Conservation (phyloP, 2,888 invertebrate genomes). For the Yponomeuta plumbellus region DNA sequence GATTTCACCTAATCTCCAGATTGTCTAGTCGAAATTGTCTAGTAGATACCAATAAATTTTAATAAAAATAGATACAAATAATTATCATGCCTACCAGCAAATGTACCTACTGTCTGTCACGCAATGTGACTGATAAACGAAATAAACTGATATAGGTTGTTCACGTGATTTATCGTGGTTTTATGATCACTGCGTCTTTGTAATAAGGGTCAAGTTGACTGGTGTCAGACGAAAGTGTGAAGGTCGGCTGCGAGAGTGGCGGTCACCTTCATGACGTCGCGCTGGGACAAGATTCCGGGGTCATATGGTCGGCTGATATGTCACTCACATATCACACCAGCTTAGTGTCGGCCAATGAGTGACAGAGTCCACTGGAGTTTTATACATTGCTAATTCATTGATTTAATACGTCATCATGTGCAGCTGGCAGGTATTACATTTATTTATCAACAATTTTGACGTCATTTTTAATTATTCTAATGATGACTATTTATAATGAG, state of each 20-base stretch:
- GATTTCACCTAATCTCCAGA: not conserved
- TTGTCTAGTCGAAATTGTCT: not conserved
- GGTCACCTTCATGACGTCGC: constrained; percentile 27
- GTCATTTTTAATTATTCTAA: not conserved
- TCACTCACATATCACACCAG: constrained; percentile 12
- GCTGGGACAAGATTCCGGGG: constrained; percentile 5
- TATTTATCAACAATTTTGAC: not conserved
- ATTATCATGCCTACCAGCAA: not conserved
- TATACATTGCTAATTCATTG: not conserved
- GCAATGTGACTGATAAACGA: not conserved
- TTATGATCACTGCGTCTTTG: not conserved
- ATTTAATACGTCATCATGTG: not conserved
- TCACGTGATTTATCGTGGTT: not conserved
- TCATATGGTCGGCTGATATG: not conserved
- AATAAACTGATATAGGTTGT: not conserved
- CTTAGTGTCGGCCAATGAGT: constrained; percentile 18
- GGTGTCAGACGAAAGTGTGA: constrained; percentile 5
- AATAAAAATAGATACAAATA: not conserved
- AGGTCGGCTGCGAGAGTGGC: constrained; percentile 6
- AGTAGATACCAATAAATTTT: not conserved
- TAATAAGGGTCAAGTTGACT: not conserved
- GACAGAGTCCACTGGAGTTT: not conserved
- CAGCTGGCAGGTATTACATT: not conserved
- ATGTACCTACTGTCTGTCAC: not conserved
- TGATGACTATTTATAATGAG: not conserved